These are phyloP conservation scores for Agriopis marginaria DNA, from an alignment of 2,888 invertebrate genomes.

Conservation along the genomic window DNA sequence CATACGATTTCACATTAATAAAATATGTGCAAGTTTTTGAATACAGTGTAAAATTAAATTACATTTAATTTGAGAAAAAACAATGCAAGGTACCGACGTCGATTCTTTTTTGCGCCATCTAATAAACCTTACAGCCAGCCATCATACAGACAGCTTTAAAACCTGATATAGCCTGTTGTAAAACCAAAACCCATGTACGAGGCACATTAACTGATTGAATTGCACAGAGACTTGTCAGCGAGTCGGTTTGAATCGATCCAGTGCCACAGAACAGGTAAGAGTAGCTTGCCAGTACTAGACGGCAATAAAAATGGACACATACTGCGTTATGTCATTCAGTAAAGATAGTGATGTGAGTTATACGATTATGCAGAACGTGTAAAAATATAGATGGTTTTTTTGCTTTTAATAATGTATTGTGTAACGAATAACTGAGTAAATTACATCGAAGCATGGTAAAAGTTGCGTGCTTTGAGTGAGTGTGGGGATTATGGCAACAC, in stretches of 20 bases:
- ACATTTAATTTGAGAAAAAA: too few species aligned
- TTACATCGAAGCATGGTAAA: too few species aligned
- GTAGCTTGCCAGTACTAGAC: background rate
- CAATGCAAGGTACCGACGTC: background rate
- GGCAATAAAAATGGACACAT: slow-evolving; percentile 6
- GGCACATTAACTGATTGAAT: slow-evolving; percentile 78
- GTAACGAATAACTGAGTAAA: too few species aligned
- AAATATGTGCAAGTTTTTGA: too few species aligned
- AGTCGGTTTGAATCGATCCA: slow-evolving; percentile 24
- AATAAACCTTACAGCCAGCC: slow-evolving; percentile 29
- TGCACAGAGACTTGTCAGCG: slow-evolving; percentile 31
- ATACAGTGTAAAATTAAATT: too few species aligned
- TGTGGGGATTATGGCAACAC: too few species aligned
- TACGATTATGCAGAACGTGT: background rate
- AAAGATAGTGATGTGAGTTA: slow-evolving; percentile 10
- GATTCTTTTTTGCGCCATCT: slow-evolving; percentile 2
- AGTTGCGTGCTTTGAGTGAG: too few species aligned
- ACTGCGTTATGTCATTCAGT: background rate
- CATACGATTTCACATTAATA: too few species aligned
- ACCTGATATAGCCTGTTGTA: slow-evolving; percentile 57
- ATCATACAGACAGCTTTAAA: slow-evolving; percentile 42
- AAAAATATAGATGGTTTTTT: background rate
- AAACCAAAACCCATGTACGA: slow-evolving; percentile 67
- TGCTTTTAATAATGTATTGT: too few species aligned
- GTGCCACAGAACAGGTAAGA: background rate